These are phyloP conservation scores for Pilophorus perplexus DNA, from an alignment of 2,888 invertebrate genomes.

Conservation along the genomic window DNA sequence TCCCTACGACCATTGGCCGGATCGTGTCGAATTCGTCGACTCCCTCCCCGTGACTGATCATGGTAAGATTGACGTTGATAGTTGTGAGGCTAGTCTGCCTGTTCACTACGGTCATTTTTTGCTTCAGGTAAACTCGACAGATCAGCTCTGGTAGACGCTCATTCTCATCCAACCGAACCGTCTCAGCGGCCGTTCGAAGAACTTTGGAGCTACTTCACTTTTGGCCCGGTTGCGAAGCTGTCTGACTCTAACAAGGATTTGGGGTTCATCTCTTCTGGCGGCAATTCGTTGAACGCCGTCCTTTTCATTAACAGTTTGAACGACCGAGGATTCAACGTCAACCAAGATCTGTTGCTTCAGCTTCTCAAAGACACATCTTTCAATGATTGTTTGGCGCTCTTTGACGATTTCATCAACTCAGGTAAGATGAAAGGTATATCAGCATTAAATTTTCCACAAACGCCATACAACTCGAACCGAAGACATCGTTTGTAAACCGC, in stretches of 20 bases:
- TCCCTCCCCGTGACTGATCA: constrained; percentile 63
- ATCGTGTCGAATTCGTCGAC: constrained; percentile 61
- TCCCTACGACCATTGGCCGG: constrained; percentile 55
- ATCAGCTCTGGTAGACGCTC: not conserved
- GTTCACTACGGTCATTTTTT: too few species aligned
- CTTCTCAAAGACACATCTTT: constrained; percentile 13
- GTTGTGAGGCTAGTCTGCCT: too few species aligned
- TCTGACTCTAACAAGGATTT: constrained; percentile 45
- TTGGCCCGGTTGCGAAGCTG: not conserved
- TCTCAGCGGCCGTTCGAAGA: not conserved
- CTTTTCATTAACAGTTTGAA: constrained; percentile 62
- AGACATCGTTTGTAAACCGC: too few species aligned
- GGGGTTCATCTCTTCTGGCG: constrained; percentile 64
- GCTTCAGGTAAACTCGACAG: constrained; percentile 31
- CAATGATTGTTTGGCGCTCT: not conserved
- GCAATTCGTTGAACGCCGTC: constrained; percentile 68
- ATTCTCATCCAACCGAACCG: not conserved
- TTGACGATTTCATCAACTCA: not conserved
- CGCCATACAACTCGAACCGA: too few species aligned
- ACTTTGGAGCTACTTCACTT: constrained; percentile 18
- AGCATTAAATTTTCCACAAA: not conserved
- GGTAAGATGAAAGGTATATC: not conserved
- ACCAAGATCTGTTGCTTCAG: constrained; percentile 1
- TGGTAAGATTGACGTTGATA: too few species aligned
- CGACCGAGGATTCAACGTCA: constrained; percentile 1